A percentile compares a stretch with the other conserved stretches of the same genome.
These are phyloP conservation scores for Lycopodina hypogea DNA, from an alignment of 37 sponge, comb jelly and placozoan species.

Conservation along the genomic window DNA sequence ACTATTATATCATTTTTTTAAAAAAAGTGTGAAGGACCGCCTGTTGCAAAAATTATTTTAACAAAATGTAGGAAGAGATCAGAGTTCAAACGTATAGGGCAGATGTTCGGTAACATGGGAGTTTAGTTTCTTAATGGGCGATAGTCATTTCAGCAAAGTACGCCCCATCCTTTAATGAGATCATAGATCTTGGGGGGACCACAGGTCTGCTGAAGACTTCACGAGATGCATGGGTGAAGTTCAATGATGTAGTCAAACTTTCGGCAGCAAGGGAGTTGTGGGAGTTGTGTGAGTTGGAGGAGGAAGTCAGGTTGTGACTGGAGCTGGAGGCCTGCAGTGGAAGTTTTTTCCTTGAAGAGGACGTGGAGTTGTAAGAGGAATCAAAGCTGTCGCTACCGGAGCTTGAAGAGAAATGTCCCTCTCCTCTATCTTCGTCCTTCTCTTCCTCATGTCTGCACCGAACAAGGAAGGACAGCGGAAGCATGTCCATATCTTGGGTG, in stretches of 20 bases:
- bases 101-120: too few relatives aligned
- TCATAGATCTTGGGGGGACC: conserved; percentile 62
- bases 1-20: too few relatives aligned
- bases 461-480: too few relatives aligned
- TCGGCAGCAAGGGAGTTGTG: conserved; percentile 11
- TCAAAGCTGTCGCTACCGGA: conserved; percentile 24
- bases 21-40: background rate
- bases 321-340: conserved; percentile 48
- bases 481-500: background rate
- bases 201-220: conserved; percentile 28
- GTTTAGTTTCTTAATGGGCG: background rate
- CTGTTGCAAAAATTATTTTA: background rate
- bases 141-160: conserved; percentile 2
- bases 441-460: too few relatives aligned
- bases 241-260: background rate
- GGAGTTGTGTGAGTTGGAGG: conserved; percentile 16
- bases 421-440: background rate
- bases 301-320: conserved; percentile 8
- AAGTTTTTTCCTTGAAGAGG: conserved; percentile 7
- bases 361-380: background rate
- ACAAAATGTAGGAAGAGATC: background rate
- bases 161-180: conserved; percentile 39
- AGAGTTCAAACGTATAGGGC: background rate
- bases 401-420: conserved; percentile 26
- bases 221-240: background rate